Base-by-base conservation (phyloP, 1,140 invertebrate species). In the Drosophila repleta region DNA sequence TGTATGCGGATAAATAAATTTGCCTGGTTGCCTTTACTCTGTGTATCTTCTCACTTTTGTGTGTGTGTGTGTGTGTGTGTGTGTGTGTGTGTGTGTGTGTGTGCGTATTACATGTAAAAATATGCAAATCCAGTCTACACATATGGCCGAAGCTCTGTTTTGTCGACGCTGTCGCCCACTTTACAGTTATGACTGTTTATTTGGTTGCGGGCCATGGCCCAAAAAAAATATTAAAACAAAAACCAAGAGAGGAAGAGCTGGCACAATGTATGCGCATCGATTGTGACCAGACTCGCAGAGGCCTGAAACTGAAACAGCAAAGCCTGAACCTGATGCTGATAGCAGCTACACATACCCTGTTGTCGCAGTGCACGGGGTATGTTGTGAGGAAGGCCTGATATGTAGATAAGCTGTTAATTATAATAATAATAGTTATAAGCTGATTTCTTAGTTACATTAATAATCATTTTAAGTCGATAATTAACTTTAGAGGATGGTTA, bases 101-200 rank as follows among this genome's bases (percentile, higher is more conserved):
- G 18, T 49, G 35, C 35, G 32, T 35, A 39, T 48, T 48, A 60
- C 66, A 87, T 85, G 83, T 64, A 85, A 82, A 85, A 78, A 87
- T 85, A 87, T 87, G 83, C 74, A 85, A 88, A 88, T 82, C 66
- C 70, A 87, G 75, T 61, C 82, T 61, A 58, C 78, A 87, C 83
- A 85, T 85, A 85, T 82, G 83, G 82, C 74, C 63, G 63, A 61
- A 74, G 46, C 64, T 80, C 65, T 77, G 66, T 85, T 84, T 76
- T 64, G 64, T 69, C 63, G 56, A 63, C 57, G 58, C 37, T 48
- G 65, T 58, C 57, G 53, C 74, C 64, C 82, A 80, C 67, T 85
- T 82, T 82, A 88, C 82, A 81, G 82, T 87, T 87, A 85, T 68
- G 79, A 72, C 64, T 65, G 67, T 81, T 80, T 74, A 74, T 74